A percentile compares a stretch with the other conserved stretches of the same genome.
Evolutionary conservation across 2,888 invertebrate genomes (phyloP).

Genomic region (Gymnocheta viridis): DNA sequence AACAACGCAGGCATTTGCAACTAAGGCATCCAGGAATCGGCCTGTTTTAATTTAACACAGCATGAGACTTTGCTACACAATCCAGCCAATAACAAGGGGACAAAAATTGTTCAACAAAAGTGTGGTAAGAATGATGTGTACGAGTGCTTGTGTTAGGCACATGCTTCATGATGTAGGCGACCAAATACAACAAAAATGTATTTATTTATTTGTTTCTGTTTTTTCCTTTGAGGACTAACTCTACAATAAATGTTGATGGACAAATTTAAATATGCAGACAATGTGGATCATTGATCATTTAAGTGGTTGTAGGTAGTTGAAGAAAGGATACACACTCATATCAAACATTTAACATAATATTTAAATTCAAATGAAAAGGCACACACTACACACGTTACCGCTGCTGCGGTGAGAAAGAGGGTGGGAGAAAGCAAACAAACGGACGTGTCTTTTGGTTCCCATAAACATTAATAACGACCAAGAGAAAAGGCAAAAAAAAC

Average conservation of each 20-base stretch:
- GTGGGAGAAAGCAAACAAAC: slow-evolving; percentile 19
- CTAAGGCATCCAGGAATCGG: slow-evolving; percentile 33
- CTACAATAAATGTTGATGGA: slow-evolving; percentile 67
- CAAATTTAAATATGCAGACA: slow-evolving; percentile 70
- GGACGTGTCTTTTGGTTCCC: slow-evolving; percentile 64
- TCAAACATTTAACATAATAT: slow-evolving; percentile 22
- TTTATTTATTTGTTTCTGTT: too few relatives aligned
- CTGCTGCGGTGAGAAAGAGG: too few relatives aligned
- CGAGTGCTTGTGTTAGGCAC: slow-evolving; percentile 41
- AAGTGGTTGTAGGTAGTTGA: slow-evolving; percentile 66
- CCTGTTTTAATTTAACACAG: slow-evolving; percentile 40
- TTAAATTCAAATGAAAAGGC: slow-evolving; percentile 14
- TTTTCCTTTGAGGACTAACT: slow-evolving; percentile 31
- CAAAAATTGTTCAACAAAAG: slow-evolving; percentile 52
- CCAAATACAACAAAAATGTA: slow-evolving; percentile 25
- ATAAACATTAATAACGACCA: slow-evolving; percentile 60
- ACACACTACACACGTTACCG: background rate
- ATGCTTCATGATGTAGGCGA: slow-evolving; percentile 66
- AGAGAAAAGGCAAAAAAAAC: background rate
- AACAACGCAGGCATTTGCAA: slow-evolving; percentile 27
- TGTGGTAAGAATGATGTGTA: slow-evolving; percentile 49
- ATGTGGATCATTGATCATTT: slow-evolving; percentile 71
- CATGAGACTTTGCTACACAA: slow-evolving; percentile 53
- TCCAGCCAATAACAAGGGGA: slow-evolving; percentile 48
- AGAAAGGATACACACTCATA: slow-evolving; percentile 22